Evolutionary conservation across 2,797 vertebrate genomes (phyloP), one percentile per base, ranked within the genome.

Genomic region (Anas acuta): DNA sequence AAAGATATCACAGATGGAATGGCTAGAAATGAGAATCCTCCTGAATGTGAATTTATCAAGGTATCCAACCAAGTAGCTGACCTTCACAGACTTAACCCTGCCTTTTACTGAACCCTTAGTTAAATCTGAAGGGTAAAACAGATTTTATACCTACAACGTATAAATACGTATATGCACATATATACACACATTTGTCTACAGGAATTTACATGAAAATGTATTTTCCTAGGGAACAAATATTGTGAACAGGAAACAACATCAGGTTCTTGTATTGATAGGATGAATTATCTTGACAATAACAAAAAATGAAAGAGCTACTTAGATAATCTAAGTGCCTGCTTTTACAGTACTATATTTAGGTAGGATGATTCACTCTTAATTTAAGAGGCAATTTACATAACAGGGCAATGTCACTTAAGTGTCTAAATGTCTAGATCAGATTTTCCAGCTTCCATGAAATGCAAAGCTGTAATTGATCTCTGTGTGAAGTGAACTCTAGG

Each of bases 301-400:
- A 66, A 75, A 95, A 93, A 86, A 70, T 28, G 88, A 15, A 90
- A 78, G 54, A 93, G 45, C 62, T 88, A 58, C 85, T 92, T 92
- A 88, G 76, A 6, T 49, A 23, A 49, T 25, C 51, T 37, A 88
- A 95, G 87, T 86, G 83, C 66, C 90, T 81, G 85, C 70, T 93
- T 91, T 94, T 78, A 84, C 9, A 2, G 35, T 51, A 73, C 79
- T 95, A 93, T 90, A 90, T 93, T 93, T 92, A 86, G 90, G 83
- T 66, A 33, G 76, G 28, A 88, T 92, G 85, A 90, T 81, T 94
- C 88, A 84, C 90, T 92, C 54, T n/a, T 92, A 57, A 84, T 26
- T 65, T 53, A 84, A 92, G 82, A 93, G 61, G 33, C 18, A 60
- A 88, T 93, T 80, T 93, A 89, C 82, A 66, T 89, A 87, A 75